Base-by-base conservation (phyloP, 2,797 vertebrate genomes). In the Lacerta agilis region DNA sequence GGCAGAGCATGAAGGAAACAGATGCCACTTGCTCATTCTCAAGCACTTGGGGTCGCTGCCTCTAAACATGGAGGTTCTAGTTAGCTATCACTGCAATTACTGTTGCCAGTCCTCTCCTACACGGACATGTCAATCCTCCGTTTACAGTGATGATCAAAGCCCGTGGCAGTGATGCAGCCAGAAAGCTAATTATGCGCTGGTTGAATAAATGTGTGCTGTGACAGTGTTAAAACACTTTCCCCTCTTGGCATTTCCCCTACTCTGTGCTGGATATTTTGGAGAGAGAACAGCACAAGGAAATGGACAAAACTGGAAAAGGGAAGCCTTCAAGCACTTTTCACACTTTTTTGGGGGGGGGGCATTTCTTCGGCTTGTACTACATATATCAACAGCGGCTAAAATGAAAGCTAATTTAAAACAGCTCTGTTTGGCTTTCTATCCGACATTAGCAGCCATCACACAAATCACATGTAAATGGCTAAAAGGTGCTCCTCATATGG, bases 191-290 rank as follows among this genome's bases (percentile, higher is more conserved):
- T 18, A 73, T 17, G 29, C 18, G 7, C 17, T 27, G 27, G n/a
- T 11, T 79, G 81, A 82, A 41, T 27, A 43, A 85, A 41, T 64
- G 15, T 73, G 18, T 83, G n/a, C 7, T 23, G 73, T 33, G 17
- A 67, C 11, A 69, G 20, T 69, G 20, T 49, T 78, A 3, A 79
- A 86, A 79, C 2, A 5, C 4, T 8, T 55, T 94, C 91, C 13
- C 61, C 86, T 87, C 87, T 91, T 93, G 88, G 81, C 90, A 55
- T 89, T 94, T 93, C 86, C 79, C 86, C 38, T 41, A 91, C 85
- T 91, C 93, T 92, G 88, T 76, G 88, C 92, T 94, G 89, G 91
- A 95, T 93, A 90, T 95, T 94, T 91, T 1, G 4, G 80, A 82
- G 92, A 89, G 85, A 91, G 92, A 86, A 90, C 43, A 93, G 83